Evolutionary conservation across 2,113 vertebrate genomes (phyloP), one percentile per base, ranked within the genome.

Genomic region (Caloenas nicobarica): DNA sequence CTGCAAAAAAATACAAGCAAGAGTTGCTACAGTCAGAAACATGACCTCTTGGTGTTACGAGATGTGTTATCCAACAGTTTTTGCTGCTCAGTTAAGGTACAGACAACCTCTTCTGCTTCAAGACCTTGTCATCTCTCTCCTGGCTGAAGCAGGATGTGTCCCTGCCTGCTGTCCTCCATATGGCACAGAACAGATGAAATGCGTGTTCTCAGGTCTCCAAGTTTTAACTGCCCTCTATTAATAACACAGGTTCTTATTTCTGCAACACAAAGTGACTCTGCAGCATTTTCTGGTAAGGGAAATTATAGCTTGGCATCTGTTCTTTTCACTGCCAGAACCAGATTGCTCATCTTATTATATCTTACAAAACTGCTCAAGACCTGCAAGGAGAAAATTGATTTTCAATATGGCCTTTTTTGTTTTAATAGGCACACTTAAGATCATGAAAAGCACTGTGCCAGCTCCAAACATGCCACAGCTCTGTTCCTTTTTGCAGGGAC

Each of bases 311-410:
- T 92, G 88, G 84, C 95, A 94, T 97, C 95, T 97, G 87, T 95
- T 96, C 96, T 96, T 96, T 95, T 95, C 94, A 91, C 95, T 95
- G 96, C 95, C 93, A 96, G 94, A 97, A 97, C 91, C 95, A 96
- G 95, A 95, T 96, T 97, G 97, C 94, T 96, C 88, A 96, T 97
- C 95, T 96, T 97, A 94, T 96, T 97, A 96, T 94, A 96, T 70
- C 90, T 96, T 96, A 95, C 58, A 96, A 96, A 97, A 97, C 90
- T 96, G 94, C 62, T 95, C 77, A 80, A 83, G 92, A 96, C 91
- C 94, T 94, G 80, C 84, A 95, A 96, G 88, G 70, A 93, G 86
- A 93, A 96, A 97, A 96, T 91, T 96, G 95, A 94, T 97, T 97
- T 97, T 96, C 96, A 96, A 85, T 94, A 94, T 28, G 38, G 68